Evolutionary conservation across 2,113 vertebrate genomes (phyloP), one percentile per base, ranked within the genome.

Genomic region (Pygoscelis antarcticus): DNA sequence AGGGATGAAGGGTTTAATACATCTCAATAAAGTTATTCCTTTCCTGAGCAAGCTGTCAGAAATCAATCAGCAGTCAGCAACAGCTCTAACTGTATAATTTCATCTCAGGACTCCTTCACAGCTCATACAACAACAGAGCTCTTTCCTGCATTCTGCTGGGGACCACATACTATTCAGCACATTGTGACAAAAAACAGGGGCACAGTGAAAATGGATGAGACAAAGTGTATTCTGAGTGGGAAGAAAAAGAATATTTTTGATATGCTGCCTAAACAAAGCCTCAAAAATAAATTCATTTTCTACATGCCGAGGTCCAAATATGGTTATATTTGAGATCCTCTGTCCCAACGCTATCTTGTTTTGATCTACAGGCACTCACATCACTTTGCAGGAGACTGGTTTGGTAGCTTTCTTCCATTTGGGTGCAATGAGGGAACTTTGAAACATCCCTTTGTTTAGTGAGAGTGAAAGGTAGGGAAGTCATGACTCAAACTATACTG

Each of bases 41-140:
- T 81, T 85, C 80, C 83, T 78, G 22, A 83, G 65, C 55, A 87
- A 92, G 70, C 64, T 92, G 75, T 81, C 83, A 91, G 84, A 90
- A 94, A 94, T 80, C 83, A 95, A 77, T 57, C 87, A 77, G 49
- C 61, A 90, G 60, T 54, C 86, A 91, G 66, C 34, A 87, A 57
- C 49, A 87, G 49, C 60, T 87, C 87, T 80, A 66, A 74, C 23
- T 65, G 36, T 57, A 40, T 74, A 96, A 91, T 83, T 96, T 83
- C 85, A 81, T 95, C 78, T 88, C 79, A 51, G 61, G 47, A n/a
- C 38, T 82, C n/a, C 75, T 88, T 83, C 65, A 64, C n/a, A 91
- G 87, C 44, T 90, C 62, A 3, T 61, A 32, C 47, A 79, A 87
- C 32, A 93, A 74, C 25, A 80, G 44, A 91, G 23, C 13, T 57